Percentiles rank a stretch among this genome's conserved stretches.
Conservation (phyloP, 1,140 invertebrate genomes). For the Hetaerina americana region DNA sequence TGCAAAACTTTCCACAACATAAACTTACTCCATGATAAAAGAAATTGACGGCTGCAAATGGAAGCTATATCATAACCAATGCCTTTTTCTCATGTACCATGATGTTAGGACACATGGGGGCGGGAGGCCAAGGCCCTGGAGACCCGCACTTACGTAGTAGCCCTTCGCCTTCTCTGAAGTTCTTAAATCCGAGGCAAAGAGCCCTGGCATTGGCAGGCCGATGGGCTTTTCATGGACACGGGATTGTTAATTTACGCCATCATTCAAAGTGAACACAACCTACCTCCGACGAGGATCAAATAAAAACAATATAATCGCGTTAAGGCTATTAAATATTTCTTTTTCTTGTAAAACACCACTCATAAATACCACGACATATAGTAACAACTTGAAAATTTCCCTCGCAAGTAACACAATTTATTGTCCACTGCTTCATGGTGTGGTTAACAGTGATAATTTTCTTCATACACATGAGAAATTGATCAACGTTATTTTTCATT, state of each 20-base stretch:
- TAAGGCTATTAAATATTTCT: slow-evolving; percentile 3
- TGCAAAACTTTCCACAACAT: background rate
- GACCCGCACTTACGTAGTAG: background rate
- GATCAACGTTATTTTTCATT: background rate
- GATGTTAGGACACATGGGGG: background rate
- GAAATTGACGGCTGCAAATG: background rate
- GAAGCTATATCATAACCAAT: too few relatives aligned
- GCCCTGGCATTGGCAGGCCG: too few relatives aligned
- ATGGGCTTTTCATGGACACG: too few relatives aligned
- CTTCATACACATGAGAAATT: background rate
- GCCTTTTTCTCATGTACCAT: background rate
- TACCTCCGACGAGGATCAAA: background rate
- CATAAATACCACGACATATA: slow-evolving; percentile 9
- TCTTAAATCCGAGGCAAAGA: too few relatives aligned
- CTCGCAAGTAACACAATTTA: slow-evolving; percentile 14
- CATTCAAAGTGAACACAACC: slow-evolving; percentile 11
- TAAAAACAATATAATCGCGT: slow-evolving; percentile 1
- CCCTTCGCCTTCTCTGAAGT: background rate
- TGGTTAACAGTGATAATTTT: slow-evolving; percentile 11
- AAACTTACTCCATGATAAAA: too few relatives aligned
- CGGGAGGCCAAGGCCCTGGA: too few relatives aligned
- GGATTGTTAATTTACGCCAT: too few relatives aligned
- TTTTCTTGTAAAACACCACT: slow-evolving; percentile 10
- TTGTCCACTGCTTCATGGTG: slow-evolving; percentile 15
- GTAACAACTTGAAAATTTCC: slow-evolving; percentile 17